Evolutionary conservation across 1,140 invertebrate genomes (phyloP), one percentile per base, ranked within the genome.

Genomic region (Musca domestica): DNA sequence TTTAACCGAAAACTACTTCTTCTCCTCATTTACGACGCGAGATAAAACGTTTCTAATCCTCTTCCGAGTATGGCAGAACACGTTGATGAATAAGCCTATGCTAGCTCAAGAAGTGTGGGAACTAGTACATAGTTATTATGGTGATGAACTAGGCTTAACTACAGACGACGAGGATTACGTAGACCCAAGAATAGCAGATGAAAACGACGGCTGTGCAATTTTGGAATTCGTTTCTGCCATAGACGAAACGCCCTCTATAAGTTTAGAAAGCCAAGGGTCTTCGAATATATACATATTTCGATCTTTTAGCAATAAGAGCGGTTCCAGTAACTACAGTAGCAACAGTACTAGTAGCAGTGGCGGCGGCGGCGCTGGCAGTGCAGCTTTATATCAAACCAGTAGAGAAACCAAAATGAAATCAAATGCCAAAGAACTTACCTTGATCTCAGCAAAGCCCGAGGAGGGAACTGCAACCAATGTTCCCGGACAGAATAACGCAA

Each of bases 31-130:
- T 82, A 90, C 91, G 20, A 88, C 94, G 20, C 83, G 95, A 51
- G 95, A 98, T 83, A 96, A 97, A 82, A 91, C 94, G 2, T 97
- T 94, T 86, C 86, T 96, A 73, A 96, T 96, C 92, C 86, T 98
- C 74, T 96, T 97, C 85, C 87, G 94, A 73, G 88, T 97, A 71
- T 98, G 95, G 95, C 95, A 98, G 84, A 96, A 95, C 87, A 93
- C 93, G 70, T 87, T 98, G 47, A 89, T 96, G 85, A 93, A 94
- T 75, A 89, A 95, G 87, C 91, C 89, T 69, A 91, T 96, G 88
- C 87, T 88, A 71, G 89, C 89, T 64, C 88, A 92, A 77, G 93
- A 96, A 84, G 89, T 96, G 83, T 96, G 95, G 94, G 89, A 93
- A 80, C 91, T 90, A 87, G 88, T 76, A 49, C 95, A 96, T 82